phyloP scores from a whole-genome alignment of 2,113 vertebrate species.

The Ageneiosus marmoratus region DNA sequence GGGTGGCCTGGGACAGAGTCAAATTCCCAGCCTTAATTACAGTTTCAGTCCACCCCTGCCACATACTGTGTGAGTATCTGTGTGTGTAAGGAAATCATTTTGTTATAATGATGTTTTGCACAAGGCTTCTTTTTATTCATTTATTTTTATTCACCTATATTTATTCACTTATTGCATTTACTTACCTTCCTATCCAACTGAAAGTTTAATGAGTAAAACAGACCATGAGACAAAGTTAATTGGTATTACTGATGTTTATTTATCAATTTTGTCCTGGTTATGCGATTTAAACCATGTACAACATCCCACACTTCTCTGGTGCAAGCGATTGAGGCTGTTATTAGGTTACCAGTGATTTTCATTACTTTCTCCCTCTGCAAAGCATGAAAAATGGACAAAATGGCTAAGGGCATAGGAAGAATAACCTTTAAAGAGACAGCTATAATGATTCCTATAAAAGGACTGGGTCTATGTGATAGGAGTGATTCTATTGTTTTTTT shows the following conservation, averaged over 20 bases:
- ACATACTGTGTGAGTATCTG: too few relatives aligned
- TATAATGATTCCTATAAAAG: constrained; percentile 11
- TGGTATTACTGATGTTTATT: neutral
- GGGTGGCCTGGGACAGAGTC: too few relatives aligned
- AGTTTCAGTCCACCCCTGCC: too few relatives aligned
- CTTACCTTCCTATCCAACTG: neutral
- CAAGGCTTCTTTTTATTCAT: neutral
- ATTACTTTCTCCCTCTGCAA: constrained; percentile 69
- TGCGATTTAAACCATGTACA: constrained; percentile 49
- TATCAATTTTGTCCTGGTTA: neutral
- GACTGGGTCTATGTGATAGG: neutral
- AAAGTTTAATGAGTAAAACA: constrained; percentile 2
- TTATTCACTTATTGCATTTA: neutral
- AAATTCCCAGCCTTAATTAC: too few relatives aligned
- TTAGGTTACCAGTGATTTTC: constrained; percentile 65
- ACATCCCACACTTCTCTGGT: constrained; percentile 58
- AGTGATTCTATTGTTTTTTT: neutral
- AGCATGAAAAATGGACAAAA: constrained; percentile 17
- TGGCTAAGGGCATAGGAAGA: constrained; percentile 11
- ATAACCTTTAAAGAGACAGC: constrained; percentile 10
- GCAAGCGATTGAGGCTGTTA: constrained; percentile 65
- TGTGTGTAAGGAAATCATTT: neutral
- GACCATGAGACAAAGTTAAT: neutral
- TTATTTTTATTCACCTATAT: neutral
- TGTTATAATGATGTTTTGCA: neutral